phyloP scores from a whole-genome alignment of 2,888 invertebrate species.

The Lobophora halterata region DNA sequence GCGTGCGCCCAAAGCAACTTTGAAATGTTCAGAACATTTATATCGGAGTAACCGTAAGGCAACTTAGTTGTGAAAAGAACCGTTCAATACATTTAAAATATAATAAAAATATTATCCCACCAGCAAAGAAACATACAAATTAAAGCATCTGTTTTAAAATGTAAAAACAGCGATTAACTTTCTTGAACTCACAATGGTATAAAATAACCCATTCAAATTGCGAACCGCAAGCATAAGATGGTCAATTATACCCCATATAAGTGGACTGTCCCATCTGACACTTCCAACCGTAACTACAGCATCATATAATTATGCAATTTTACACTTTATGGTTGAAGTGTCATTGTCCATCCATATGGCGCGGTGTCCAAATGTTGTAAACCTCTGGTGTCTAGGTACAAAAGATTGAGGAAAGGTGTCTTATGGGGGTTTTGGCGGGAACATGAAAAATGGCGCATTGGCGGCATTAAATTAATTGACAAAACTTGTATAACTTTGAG shows the following conservation, averaged over 20 bases:
- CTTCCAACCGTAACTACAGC: slow-evolving; percentile 66
- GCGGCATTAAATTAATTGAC: too few relatives aligned
- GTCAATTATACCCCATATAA: slow-evolving; percentile 53
- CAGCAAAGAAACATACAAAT: slow-evolving; percentile 14
- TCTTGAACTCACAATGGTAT: slow-evolving; percentile 42
- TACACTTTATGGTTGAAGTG: slow-evolving; percentile 57
- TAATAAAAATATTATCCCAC: slow-evolving; percentile 1
- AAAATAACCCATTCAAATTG: slow-evolving; percentile 55
- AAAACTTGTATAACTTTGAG: too few relatives aligned
- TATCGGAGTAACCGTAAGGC: slow-evolving; percentile 13
- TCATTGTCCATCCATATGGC: slow-evolving; percentile 71
- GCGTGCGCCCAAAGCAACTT: slow-evolving; percentile 6
- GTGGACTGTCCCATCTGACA: slow-evolving; percentile 76
- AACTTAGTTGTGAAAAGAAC: slow-evolving; percentile 6
- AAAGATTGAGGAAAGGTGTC: slow-evolving; percentile 35
- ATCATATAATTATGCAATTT: slow-evolving; percentile 69
- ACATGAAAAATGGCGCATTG: too few relatives aligned
- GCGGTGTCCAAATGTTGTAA: slow-evolving; percentile 43
- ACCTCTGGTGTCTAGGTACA: slow-evolving; percentile 33
- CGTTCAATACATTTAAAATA: slow-evolving; percentile 2
- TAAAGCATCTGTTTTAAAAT: slow-evolving; percentile 26
- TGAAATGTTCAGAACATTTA: slow-evolving; percentile 1
- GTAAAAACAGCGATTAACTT: slow-evolving; percentile 36
- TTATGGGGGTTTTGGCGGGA: too few relatives aligned
- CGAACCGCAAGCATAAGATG: slow-evolving; percentile 46